These are phyloP conservation scores for Chaitophorus viminalis DNA, from an alignment of 2,888 invertebrate species.

Conservation along the genomic window DNA sequence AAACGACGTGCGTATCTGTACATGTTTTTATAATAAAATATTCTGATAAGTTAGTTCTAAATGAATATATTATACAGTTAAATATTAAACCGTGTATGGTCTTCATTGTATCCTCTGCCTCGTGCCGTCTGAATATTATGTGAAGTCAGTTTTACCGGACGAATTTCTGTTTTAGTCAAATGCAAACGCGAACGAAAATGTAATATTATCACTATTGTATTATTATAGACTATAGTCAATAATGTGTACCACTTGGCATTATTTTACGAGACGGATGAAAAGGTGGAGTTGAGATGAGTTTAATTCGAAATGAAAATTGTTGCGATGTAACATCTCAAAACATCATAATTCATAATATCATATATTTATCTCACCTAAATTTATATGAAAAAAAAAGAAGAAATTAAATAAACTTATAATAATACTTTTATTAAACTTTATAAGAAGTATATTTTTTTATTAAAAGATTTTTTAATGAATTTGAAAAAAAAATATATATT, in stretches of 20 bases:
- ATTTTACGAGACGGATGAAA: background rate
- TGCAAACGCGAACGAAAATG: background rate
- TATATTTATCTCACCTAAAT: background rate
- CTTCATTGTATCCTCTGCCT: too few relatives aligned
- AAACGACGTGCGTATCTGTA: too few relatives aligned
- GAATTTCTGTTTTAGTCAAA: background rate
- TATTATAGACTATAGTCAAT: too few relatives aligned
- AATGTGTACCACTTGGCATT: background rate
- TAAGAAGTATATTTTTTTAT: slow-evolving; percentile 6
- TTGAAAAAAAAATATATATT: background rate
- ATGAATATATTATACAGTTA: too few relatives aligned
- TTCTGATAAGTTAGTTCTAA: too few relatives aligned
- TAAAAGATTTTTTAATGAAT: background rate
- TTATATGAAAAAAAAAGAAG: background rate
- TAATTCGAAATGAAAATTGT: too few relatives aligned
- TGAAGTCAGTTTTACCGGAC: background rate
- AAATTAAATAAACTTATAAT: too few relatives aligned
- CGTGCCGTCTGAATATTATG: background rate
- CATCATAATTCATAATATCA: background rate
- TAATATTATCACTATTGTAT: background rate
- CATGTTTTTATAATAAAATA: too few relatives aligned
- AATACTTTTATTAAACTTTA: too few relatives aligned
- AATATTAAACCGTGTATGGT: too few relatives aligned
- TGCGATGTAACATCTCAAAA: too few relatives aligned
- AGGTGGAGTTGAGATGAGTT: background rate